Evolutionary conservation across 2,888 invertebrate species (phyloP), one percentile per base, ranked within the genome.

Genomic region (Poecilus cupreus): DNA sequence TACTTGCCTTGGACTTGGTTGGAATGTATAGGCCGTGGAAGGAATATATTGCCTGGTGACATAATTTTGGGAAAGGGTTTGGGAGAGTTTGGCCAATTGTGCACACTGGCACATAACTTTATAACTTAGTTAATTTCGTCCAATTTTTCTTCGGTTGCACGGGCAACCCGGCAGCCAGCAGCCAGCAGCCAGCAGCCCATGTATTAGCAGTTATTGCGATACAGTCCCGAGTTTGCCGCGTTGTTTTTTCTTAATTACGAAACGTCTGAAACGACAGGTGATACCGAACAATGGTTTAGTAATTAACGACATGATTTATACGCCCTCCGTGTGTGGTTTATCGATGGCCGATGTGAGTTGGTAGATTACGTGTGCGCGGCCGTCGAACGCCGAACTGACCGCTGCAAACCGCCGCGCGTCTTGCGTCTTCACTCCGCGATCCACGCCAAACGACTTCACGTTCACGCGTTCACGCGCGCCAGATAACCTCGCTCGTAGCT

Each of bases 231-330:
- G 78, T 64, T 64, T 78, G 68, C 24, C 24, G 51, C 43, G 78
- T 78, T 78, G 78, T 78, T 78, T 68, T 78, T 78, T 78, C 78
- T 78, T 78, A 78, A 78, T 78, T 78, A 78, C 78, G 78, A 78
- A 78, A 78, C 51, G 78, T 78, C 68, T 46, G 49, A 37, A 64
- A 43, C 68, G 78, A 78, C 78, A 78, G 78, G 78, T 78, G 78
- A 78, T 78, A 68, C 68, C 78, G 68, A 78, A 78, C 78, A 78
- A 64, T 72, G 80, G 72, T 80, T 80, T 80, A 80, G 80, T 80
- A 80, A 80, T 80, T 80, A 80, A 72, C 57, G 72, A 72, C 57
- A 26, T 80, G 80, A 80, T 80, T 80, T 80, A 80, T 72, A 72
- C 57, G 70, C 72, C 54, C 54, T 72, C 57, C 80, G 80, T 80